Evolutionary conservation across 2,113 vertebrate species (phyloP).

Genomic region (Plestiodon gilberti): DNA sequence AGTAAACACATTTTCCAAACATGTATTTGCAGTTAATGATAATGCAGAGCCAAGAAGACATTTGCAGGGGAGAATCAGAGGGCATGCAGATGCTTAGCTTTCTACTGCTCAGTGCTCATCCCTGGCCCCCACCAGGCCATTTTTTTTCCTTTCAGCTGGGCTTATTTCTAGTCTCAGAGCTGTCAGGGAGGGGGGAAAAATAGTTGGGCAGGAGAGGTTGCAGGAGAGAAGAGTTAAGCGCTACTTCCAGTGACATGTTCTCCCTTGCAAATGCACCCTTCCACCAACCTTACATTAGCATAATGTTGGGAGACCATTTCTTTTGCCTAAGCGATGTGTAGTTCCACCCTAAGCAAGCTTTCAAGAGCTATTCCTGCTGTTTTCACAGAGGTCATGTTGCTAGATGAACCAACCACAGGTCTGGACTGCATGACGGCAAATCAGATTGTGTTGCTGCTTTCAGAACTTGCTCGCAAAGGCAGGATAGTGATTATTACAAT

Average conservation of each 20-base stretch:
- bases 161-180: background rate
- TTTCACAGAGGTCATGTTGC: conserved; percentile 87
- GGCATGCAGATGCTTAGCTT: too few relatives aligned
- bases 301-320: background rate
- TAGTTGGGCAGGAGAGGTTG: background rate
- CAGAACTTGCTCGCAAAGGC: conserved; percentile 84
- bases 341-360: background rate
- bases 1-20: background rate
- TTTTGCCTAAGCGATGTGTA: background rate
- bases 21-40: background rate
- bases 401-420: conserved; percentile 95
- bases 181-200: background rate
- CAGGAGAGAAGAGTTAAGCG: background rate
- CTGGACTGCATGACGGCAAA: conserved; percentile 95
- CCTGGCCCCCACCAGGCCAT: background rate
- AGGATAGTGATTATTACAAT: conserved; percentile 93
- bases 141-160: background rate
- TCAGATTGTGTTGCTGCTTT: conserved; percentile 88
- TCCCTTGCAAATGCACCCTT: background rate
- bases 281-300: background rate
- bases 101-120: too few relatives aligned
- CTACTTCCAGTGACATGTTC: background rate
- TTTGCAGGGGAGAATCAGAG: background rate
- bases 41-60: background rate
- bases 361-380: conserved; percentile 28